phyloP scores from a whole-genome alignment of 1,140 invertebrate species.

The Rhysida immarginata region DNA sequence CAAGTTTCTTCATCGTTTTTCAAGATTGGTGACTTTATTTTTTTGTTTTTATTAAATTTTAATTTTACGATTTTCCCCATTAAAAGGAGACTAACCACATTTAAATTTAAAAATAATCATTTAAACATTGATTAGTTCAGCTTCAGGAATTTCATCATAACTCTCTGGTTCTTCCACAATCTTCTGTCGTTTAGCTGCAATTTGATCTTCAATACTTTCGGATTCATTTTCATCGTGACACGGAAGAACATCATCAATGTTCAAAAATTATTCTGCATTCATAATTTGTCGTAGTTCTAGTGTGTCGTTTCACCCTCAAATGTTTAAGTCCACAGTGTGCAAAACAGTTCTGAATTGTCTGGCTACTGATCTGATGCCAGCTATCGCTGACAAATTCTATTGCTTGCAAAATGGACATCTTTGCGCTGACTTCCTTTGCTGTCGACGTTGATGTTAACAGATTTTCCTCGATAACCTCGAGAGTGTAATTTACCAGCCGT shows the following conservation, averaged over 20 bases:
- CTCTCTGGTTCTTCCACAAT: not conserved
- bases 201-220: not conserved
- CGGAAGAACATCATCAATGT: not conserved
- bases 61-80: too few relatives aligned
- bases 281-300: not conserved
- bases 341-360: slow-evolving; percentile 7
- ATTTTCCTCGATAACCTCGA: slow-evolving; percentile 1
- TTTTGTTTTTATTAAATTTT: too few relatives aligned
- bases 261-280: not conserved
- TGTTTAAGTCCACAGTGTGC: not conserved
- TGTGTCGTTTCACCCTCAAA: not conserved
- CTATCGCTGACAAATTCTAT: not conserved
- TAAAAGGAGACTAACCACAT: too few relatives aligned
- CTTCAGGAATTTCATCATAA: not conserved
- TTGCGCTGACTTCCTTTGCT: slow-evolving; percentile 2
- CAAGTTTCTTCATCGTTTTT: too few relatives aligned
- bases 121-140: too few relatives aligned
- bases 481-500: not conserved
- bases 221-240: slow-evolving; percentile 6
- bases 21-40: too few relatives aligned
- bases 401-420: not conserved
- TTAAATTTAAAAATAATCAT: too few relatives aligned
- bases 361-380: not conserved
- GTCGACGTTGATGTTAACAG: not conserved
- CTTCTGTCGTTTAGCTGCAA: not conserved